phyloP scores from a whole-genome alignment of 2,113 vertebrate species.

The Syrrhaptes paradoxus region DNA sequence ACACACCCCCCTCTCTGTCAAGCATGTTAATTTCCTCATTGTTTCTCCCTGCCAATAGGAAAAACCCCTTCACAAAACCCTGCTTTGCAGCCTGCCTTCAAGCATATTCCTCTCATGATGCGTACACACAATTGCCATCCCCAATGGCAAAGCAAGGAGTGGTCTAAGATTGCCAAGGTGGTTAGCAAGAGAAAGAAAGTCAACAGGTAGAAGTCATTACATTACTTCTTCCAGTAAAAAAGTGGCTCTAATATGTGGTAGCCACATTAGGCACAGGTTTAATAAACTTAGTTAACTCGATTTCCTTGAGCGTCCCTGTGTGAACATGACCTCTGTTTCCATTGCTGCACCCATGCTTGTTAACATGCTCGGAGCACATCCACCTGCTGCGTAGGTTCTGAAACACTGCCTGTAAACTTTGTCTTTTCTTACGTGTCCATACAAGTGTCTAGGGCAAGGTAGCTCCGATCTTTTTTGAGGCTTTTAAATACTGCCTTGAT shows the following conservation, averaged over 20 bases:
- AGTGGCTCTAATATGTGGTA: not conserved
- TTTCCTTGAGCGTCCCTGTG: rapidly evolving
- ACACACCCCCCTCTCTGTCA: not conserved
- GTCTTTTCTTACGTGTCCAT: not conserved
- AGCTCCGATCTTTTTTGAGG: not conserved
- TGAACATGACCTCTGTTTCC: not conserved
- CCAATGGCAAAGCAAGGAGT: not conserved
- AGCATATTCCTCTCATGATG: not conserved
- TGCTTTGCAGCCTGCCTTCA: not conserved
- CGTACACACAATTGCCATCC: not conserved
- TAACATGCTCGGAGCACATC: not conserved
- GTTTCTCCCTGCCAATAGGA: not conserved
- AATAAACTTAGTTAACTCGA: not conserved
- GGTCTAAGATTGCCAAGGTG: not conserved
- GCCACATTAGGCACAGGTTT: not conserved
- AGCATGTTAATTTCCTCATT: not conserved
- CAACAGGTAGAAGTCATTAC: not conserved
- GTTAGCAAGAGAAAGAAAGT: not conserved
- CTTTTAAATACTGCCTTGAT: not conserved
- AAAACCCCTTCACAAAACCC: not conserved
- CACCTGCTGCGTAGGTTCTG: not conserved
- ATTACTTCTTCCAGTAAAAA: not conserved
- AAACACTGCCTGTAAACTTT: not conserved
- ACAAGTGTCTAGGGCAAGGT: not conserved
- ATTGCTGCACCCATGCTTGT: not conserved